Percentiles rank a stretch among this genome's conserved stretches.
Conservation (phyloP, 2,113 vertebrate genomes). For the Dasyornis broadbenti region DNA sequence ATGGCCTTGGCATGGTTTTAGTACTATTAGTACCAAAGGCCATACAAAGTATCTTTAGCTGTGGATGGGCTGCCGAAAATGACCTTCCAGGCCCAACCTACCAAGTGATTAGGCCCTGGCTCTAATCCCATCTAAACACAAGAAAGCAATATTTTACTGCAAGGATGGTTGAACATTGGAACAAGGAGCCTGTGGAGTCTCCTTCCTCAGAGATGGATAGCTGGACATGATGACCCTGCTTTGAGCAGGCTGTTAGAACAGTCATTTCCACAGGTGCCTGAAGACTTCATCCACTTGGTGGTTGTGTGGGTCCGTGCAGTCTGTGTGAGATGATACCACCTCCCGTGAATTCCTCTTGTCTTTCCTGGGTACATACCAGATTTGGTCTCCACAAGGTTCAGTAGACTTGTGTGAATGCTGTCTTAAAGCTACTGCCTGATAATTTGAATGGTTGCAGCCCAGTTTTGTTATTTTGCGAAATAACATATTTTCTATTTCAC, state of each 20-base stretch:
- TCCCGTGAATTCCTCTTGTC: background rate
- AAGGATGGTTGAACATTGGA: background rate
- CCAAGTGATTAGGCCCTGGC: background rate
- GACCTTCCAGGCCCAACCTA: background rate
- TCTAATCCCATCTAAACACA: background rate
- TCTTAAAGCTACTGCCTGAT: background rate
- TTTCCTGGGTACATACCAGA: background rate
- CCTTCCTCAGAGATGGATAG: background rate
- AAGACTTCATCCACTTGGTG: background rate
- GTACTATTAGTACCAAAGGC: background rate
- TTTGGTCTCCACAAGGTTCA: background rate
- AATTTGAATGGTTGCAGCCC: background rate
- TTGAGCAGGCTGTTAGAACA: background rate
- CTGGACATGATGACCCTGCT: background rate
- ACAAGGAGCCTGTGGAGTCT: background rate
- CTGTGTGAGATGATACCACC: background rate
- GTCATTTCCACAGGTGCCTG: background rate
- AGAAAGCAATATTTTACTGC: background rate
- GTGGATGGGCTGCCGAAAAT: background rate
- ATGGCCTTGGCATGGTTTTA: background rate
- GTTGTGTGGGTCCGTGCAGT: rapidly evolving
- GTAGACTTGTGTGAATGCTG: background rate
- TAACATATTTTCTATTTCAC: background rate
- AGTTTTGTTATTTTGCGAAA: background rate
- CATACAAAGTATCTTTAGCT: background rate